Conservation (phyloP, 1,140 invertebrate species). For the Tribolium madens region DNA sequence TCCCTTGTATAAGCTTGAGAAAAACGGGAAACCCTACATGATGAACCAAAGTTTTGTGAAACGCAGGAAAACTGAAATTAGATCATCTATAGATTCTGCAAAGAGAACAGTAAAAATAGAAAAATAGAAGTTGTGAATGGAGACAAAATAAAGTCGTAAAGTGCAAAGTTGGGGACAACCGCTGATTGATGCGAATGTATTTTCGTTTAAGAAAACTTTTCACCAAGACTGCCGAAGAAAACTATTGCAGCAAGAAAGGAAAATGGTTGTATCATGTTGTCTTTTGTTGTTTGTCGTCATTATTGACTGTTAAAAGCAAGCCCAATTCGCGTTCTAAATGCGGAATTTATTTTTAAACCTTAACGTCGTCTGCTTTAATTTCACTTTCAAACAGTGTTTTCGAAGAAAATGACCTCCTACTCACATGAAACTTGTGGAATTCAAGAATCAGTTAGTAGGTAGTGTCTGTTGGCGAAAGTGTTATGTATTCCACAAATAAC, state of each 20-base stretch:
- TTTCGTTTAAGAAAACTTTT: no score
- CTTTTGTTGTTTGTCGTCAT: background rate
- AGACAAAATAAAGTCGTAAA: no score
- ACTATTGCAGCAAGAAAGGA: background rate
- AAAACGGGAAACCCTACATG: no score
- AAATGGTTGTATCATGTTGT: background rate
- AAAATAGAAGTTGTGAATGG: no score
- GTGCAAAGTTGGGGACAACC: no score
- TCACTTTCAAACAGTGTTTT: background rate
- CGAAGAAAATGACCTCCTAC: background rate
- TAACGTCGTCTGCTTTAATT: background rate
- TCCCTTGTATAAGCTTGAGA: no score
- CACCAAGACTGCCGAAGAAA: no score
- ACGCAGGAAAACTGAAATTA: no score
- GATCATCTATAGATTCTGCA: no score
- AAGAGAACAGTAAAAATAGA: no score
- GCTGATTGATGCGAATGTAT: no score
- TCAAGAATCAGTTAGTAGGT: constrained; percentile 25
- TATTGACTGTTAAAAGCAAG: background rate
- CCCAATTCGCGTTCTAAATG: background rate
- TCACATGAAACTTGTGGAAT: background rate
- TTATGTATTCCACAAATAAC: constrained; percentile 31
- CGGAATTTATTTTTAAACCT: background rate
- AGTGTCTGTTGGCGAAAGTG: constrained; percentile 21
- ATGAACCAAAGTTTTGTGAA: no score